phyloP scores from a whole-genome alignment of 2,113 vertebrate species.

The Noctilio leporinus region DNA sequence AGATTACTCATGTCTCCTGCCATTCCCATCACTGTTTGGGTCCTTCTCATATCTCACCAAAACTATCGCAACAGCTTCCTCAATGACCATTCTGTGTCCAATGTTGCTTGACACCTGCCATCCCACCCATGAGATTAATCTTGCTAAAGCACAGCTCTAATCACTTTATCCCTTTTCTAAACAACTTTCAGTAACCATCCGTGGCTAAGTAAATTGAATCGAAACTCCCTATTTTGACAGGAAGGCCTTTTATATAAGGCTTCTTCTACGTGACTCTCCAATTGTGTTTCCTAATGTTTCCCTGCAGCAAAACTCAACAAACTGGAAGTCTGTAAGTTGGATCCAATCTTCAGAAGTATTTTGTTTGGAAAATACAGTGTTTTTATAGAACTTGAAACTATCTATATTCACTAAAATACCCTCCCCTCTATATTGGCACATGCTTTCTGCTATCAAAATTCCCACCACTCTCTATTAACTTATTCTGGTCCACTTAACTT shows the following conservation, averaged over 20 bases:
- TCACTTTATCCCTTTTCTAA: conserved; percentile 62
- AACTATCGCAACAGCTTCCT: conserved; percentile 63
- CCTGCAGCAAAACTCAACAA: neutral
- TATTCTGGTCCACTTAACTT: neutral
- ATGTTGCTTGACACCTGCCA: conserved; percentile 46
- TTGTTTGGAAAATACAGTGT: conserved; percentile 4
- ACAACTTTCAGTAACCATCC: conserved; percentile 41
- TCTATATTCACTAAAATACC: neutral
- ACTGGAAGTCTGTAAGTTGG: neutral
- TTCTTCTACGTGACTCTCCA: conserved; percentile 27
- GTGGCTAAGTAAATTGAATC: conserved; percentile 34
- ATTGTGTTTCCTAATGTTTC: conserved; percentile 25
- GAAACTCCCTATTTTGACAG: conserved; percentile 27
- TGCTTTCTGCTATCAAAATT: neutral
- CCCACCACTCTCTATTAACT: neutral
- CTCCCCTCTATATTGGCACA: neutral
- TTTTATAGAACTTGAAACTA: conserved; percentile 45
- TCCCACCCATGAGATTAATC: conserved; percentile 68
- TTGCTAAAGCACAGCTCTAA: conserved; percentile 52
- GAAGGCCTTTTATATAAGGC: conserved; percentile 12
- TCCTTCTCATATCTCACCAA: conserved; percentile 42
- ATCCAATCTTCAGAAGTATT: conserved; percentile 37
- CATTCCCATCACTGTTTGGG: conserved; percentile 4
- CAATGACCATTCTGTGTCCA: conserved; percentile 24
- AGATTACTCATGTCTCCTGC: conserved; percentile 49